Evolutionary conservation across 2,797 vertebrate genomes (phyloP), one percentile per base, ranked within the genome.

Genomic region (Sciurus vulgaris): DNA sequence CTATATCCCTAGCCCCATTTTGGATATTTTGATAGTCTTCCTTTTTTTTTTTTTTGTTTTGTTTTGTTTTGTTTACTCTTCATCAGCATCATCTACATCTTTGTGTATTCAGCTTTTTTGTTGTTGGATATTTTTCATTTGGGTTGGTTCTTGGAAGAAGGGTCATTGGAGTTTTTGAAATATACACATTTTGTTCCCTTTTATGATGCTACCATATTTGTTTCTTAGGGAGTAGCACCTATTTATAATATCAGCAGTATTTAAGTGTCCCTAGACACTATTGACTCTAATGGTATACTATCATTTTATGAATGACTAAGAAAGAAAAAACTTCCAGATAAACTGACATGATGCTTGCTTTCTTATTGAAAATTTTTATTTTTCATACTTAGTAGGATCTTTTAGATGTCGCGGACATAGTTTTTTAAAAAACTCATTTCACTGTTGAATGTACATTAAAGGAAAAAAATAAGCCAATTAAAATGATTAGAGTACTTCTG

Each of bases 281-380:
- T 4, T 59, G 41, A 44, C 54, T n/a, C 81, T 81, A 59, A 12
- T 38, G 35, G 15, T 63, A 74, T 10, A 63, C 33, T 28, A 51
- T 61, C 61, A 86, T 76, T 89, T 82, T 76, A 63, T 8, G 24
- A 93, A n/a, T 76, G 86, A 20, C 51, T 86, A 56, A 63, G 44
- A 93, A 70, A 70, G 11, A 78, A 89, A 91, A 91, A 51, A 2
- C 22, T 56, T n/a, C 24, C 56, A 51, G 10, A 79, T 83, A 92
- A 85, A 79, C 7, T 69, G n/a, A 79, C 56, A 65, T 0, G 44
- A 24, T 38, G 3, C 38, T 38, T 82, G 35, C 56, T 59, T 59
- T 59, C 14, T 86, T 91, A 59, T 35, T 76, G 47, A 79, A 26
- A 86, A 51, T 91, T 94, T 96, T 88, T 78, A 79, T 91, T 93